Evolutionary conservation across 2,113 vertebrate genomes (phyloP).

Genomic region (Cavia porcellus): DNA sequence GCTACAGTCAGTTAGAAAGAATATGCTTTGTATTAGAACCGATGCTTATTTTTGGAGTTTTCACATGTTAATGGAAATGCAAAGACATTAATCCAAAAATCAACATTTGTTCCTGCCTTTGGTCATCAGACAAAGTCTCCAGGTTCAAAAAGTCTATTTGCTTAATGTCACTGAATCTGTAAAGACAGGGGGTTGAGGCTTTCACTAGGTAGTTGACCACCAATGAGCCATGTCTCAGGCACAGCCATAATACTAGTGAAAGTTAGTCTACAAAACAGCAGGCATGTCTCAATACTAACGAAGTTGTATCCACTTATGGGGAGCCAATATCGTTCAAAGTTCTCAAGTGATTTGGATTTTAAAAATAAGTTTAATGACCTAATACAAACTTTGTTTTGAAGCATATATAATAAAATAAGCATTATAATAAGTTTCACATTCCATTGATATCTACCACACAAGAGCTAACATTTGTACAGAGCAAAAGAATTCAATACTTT

Average conservation of each 20-base stretch:
- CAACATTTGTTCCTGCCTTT: neutral
- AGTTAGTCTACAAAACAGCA: neutral
- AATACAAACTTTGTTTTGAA: neutral
- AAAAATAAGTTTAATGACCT: neutral
- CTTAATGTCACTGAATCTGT: neutral
- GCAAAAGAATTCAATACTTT: neutral
- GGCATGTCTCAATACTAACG: fast-evolving
- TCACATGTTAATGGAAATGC: neutral
- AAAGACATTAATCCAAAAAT: neutral
- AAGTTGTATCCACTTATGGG: neutral
- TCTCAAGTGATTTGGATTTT: neutral
- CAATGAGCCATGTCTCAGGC: neutral
- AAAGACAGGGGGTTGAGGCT: neutral
- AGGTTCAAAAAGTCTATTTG: neutral
- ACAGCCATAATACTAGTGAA: neutral
- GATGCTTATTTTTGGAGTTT: neutral
- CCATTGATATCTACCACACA: neutral
- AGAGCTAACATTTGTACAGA: neutral
- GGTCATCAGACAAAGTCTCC: neutral
- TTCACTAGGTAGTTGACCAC: neutral
- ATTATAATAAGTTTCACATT: neutral
- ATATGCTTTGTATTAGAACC: neutral
- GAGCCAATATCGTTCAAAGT: neutral
- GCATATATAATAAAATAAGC: neutral
- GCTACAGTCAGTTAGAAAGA: neutral